These are phyloP conservation scores for Tenualosa thibaudeaui DNA, from an alignment of 2,797 vertebrate species.

Conservation along the genomic window DNA sequence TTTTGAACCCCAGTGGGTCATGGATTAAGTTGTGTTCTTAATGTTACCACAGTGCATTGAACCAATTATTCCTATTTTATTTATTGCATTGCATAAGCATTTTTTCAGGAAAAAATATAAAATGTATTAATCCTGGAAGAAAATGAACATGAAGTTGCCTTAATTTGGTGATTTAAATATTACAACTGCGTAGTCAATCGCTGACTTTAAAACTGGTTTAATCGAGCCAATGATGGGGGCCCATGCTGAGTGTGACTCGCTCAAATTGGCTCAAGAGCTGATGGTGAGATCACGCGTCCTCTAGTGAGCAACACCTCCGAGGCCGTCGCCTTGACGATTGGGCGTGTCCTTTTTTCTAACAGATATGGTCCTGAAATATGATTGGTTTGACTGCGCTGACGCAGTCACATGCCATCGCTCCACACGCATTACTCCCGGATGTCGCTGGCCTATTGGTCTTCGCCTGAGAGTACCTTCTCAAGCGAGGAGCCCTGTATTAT, in stretches of 20 bases:
- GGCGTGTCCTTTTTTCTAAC: conserved; percentile 54
- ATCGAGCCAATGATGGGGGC: conserved; percentile 2
- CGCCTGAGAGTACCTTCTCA: conserved; percentile 33
- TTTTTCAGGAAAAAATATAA: no score
- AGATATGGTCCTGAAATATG: conserved; percentile 34
- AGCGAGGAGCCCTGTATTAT: conserved; percentile 22
- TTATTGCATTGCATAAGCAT: no score
- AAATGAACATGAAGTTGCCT: no score
- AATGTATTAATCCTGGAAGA: no score
- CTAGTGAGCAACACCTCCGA: conserved; percentile 47
- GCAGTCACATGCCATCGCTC: conserved; percentile 66
- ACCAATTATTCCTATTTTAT: no score
- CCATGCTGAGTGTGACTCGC: background rate
- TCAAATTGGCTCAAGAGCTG: conserved; percentile 33
- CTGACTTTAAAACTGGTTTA: background rate
- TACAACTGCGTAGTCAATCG: background rate
- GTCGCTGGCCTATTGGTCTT: conserved; percentile 28
- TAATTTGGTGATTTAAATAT: background rate
- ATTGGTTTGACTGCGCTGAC: conserved; percentile 71
- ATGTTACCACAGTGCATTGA: no score
- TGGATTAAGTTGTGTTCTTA: no score
- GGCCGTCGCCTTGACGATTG: conserved; percentile 54
- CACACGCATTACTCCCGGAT: conserved; percentile 48
- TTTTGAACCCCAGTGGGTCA: no score
- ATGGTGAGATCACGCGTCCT: conserved; percentile 71